Evolutionary conservation across 2,888 invertebrate species (phyloP).

Genomic region (Sycophila texana): DNA sequence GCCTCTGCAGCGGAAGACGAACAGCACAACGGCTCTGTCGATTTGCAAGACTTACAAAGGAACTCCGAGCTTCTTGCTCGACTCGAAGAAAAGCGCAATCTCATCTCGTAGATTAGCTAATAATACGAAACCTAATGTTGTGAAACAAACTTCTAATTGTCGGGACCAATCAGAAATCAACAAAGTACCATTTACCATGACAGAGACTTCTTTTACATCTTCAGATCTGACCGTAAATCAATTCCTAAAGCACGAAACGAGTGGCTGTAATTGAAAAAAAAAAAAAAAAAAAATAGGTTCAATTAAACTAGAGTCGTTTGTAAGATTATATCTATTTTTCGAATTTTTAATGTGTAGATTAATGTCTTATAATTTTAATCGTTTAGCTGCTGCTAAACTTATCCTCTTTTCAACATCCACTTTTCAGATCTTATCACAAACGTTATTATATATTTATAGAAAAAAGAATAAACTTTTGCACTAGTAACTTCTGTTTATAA

Average conservation of each 20-base stretch:
- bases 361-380: too few relatives aligned
- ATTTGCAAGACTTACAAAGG: slow-evolving; percentile 25
- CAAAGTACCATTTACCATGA: slow-evolving; percentile 32
- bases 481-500: slow-evolving; percentile 12
- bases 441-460: slow-evolving; percentile 46
- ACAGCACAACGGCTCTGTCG: slow-evolving; percentile 12
- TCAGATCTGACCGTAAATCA: background rate
- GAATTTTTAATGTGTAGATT: slow-evolving; percentile 3
- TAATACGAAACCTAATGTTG: too few relatives aligned
- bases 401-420: slow-evolving; percentile 15
- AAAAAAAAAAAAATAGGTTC: background rate
- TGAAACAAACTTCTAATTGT: too few relatives aligned
- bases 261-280: too few relatives aligned
- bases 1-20: background rate
- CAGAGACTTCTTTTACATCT: slow-evolving; percentile 10
- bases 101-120: slow-evolving; percentile 32
- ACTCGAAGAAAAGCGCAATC: slow-evolving; percentile 45
- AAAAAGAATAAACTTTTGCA: slow-evolving; percentile 52
- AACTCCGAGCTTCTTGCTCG: slow-evolving; percentile 21
- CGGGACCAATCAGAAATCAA: background rate
- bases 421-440: slow-evolving; percentile 31
- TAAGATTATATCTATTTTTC: slow-evolving; percentile 14
- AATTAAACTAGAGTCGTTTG: slow-evolving; percentile 22
- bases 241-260: too few relatives aligned
- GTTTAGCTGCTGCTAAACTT: too few relatives aligned